Base-by-base conservation (phyloP, 1,140 invertebrate genomes). In the Drosophila saltans region DNA sequence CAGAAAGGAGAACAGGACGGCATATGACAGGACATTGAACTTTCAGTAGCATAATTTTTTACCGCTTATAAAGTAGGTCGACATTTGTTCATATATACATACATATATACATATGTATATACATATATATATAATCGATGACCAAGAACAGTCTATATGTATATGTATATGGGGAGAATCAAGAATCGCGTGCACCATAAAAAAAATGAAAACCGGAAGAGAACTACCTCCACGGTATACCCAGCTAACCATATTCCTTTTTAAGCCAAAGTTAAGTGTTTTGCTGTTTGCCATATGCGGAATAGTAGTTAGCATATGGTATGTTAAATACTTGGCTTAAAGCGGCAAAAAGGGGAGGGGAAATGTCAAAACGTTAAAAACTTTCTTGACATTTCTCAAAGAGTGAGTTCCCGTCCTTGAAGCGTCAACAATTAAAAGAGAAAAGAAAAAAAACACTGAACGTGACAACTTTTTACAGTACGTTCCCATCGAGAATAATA, bases 11-110 rank as follows among this genome's bases (percentile, higher is more conserved):
- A 57, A 52, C 59, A 56, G 45, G 45, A 43, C 67, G 33, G 62
- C 59, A 71, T 43, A 55, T 26, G 41, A 67, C 72, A 78, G 75
- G 72, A 78, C 72, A 78, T 75, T 78, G 75, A 78, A 75, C 75
- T 60, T 62, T 41, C 0, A 11, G 33, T 7, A 40, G 33, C 57
- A 24, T 24, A 39, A 24, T 16, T 21, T 36, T 7, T 10, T 8
- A 7, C 4, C 7, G 43, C 28, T 33, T 59, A 39, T 30, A 28
- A 78, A 70, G 58, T 78, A 66, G 75, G 75, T 78, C 75, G 63
- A 26, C 21, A 33, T 45, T 48, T 48, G 55, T 1, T 36, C 33
- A 9, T 52, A 16, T 16, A 16, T 16, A 16, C 16, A 16, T 16
- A 16, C 16, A 16, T 16, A 16, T 0, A 16, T 16, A 16, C 16